Evolutionary conservation across 1,140 invertebrate genomes (phyloP).

Genomic region (Bombus vancouverensis): DNA sequence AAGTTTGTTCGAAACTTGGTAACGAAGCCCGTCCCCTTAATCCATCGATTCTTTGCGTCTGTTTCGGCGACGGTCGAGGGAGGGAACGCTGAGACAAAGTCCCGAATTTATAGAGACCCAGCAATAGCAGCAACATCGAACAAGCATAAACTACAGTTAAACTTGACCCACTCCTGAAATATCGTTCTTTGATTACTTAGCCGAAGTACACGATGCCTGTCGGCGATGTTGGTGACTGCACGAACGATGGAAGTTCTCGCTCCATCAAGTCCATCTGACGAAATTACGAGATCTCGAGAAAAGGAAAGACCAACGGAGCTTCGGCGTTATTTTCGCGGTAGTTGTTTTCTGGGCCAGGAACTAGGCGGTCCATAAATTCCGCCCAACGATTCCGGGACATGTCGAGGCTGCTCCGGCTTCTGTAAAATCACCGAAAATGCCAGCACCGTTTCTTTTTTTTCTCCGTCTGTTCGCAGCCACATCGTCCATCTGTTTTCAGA

Average conservation of each 20-base stretch:
- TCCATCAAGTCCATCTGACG: slow-evolving; percentile 23
- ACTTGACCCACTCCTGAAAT: slow-evolving; percentile 65
- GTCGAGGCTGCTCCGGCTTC: slow-evolving; percentile 1
- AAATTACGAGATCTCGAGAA: slow-evolving; percentile 42
- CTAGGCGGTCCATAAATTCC: slow-evolving; percentile 56
- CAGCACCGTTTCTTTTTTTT: neutral
- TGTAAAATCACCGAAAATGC: slow-evolving; percentile 10
- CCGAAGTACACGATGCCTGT: neutral
- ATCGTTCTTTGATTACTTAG: slow-evolving; percentile 40
- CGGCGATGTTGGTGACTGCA: too few relatives aligned
- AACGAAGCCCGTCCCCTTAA: neutral
- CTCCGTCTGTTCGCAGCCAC: neutral
- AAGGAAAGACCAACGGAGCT: slow-evolving; percentile 9
- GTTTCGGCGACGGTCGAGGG: neutral
- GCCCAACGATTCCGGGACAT: slow-evolving; percentile 45
- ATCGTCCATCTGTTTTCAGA: slow-evolving; percentile 21
- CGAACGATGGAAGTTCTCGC: too few relatives aligned
- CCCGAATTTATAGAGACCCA: neutral
- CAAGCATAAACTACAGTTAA: slow-evolving; percentile 18
- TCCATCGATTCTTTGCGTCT: slow-evolving; percentile 9
- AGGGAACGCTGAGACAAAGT: neutral
- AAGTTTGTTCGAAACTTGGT: slow-evolving; percentile 16
- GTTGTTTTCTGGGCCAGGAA: slow-evolving; percentile 22
- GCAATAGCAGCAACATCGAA: neutral
- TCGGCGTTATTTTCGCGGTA: slow-evolving; percentile 38